phyloP scores from a whole-genome alignment of 2,888 invertebrate genomes.

The Biston stratarius region DNA sequence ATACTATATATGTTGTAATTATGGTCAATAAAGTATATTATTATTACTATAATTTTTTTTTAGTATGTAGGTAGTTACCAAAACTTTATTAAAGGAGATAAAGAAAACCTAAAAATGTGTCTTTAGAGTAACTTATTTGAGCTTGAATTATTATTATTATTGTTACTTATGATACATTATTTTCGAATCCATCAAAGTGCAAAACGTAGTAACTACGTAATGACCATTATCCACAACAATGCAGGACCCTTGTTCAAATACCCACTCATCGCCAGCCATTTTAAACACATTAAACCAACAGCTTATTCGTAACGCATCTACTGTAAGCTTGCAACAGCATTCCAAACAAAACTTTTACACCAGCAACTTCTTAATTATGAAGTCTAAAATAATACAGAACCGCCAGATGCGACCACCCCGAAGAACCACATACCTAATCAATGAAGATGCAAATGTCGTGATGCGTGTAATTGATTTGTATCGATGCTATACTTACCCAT shows the following conservation, averaged over 20 bases:
- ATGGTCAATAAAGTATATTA: no score
- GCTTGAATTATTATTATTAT: background rate
- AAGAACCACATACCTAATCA: slow-evolving; percentile 73
- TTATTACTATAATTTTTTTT: no score
- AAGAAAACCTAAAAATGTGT: no score
- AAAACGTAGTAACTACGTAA: slow-evolving; percentile 34
- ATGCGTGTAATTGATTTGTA: slow-evolving; percentile 34
- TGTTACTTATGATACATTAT: background rate
- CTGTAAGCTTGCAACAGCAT: slow-evolving; percentile 42
- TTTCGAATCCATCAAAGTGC: background rate
- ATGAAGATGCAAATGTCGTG: slow-evolving; percentile 63
- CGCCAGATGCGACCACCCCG: slow-evolving; percentile 62
- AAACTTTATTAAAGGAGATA: background rate
- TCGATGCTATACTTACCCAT: slow-evolving; percentile 64
- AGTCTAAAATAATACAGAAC: slow-evolving; percentile 59
- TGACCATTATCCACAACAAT: slow-evolving; percentile 30
- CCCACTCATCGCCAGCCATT: slow-evolving; percentile 6
- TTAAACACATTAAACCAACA: background rate
- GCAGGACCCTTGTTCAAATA: slow-evolving; percentile 27
- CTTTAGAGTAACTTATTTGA: no score
- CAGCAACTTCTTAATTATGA: slow-evolving; percentile 57
- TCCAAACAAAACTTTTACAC: slow-evolving; percentile 42
- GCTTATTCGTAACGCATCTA: slow-evolving; percentile 19
- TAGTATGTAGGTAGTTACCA: no score
- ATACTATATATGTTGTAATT: no score